A percentile compares a stretch with the other conserved stretches of the same genome.
phyloP scores from a whole-genome alignment of 2,113 vertebrate genomes.

The Diadophis punctatus region DNA sequence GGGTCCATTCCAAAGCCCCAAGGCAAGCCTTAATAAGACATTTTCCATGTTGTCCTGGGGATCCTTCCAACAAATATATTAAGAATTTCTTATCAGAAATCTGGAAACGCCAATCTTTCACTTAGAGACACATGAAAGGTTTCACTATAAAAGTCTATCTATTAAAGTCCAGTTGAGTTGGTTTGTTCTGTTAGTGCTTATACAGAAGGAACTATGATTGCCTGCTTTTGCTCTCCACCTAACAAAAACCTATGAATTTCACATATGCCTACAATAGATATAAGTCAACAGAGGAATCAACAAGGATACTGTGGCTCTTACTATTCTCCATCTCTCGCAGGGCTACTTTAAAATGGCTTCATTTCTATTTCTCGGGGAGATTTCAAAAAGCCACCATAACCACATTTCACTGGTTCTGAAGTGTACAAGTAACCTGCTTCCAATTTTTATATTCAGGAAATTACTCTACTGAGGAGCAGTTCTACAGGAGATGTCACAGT shows the following conservation, averaged over 20 bases:
- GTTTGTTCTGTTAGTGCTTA: neutral
- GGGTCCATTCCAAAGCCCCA: neutral
- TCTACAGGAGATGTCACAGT: constrained; percentile 56
- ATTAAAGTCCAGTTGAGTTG: neutral
- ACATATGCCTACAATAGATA: neutral
- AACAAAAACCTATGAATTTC: neutral
- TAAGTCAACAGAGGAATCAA: neutral
- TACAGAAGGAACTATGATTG: neutral
- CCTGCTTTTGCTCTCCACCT: neutral
- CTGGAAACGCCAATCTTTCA: neutral
- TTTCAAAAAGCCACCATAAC: neutral
- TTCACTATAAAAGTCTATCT: neutral
- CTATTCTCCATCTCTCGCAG: neutral
- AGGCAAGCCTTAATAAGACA: neutral
- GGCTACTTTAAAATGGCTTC: neutral
- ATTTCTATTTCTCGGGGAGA: neutral
- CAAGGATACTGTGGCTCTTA: neutral
- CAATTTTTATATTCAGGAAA: constrained; percentile 44
- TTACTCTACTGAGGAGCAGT: constrained; percentile 14
- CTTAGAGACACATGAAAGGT: neutral
- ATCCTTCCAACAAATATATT: neutral
- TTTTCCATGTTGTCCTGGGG: neutral
- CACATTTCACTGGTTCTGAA: neutral
- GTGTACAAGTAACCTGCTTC: neutral
- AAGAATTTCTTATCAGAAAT: neutral